Conservation (phyloP, 2,113 vertebrate genomes). For the Pelusios castaneus region DNA sequence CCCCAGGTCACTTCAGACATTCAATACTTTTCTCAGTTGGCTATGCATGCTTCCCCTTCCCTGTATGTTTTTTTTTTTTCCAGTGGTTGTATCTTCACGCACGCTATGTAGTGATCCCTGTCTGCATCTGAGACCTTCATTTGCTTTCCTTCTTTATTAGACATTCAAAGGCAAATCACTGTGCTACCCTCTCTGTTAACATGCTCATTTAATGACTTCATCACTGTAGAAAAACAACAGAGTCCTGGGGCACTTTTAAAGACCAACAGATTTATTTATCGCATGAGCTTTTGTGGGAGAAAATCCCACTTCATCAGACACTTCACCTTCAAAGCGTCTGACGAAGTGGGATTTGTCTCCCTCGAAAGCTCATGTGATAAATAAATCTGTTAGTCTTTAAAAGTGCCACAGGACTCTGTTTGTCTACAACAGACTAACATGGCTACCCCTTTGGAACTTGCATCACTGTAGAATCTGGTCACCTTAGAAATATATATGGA, state of each 20-base stretch:
- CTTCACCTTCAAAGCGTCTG: too few relatives aligned
- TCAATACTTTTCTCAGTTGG: background rate
- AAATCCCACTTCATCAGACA: too few relatives aligned
- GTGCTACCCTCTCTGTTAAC: background rate
- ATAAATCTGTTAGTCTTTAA: too few relatives aligned
- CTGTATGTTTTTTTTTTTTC: constrained; percentile 12
- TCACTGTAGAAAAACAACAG: background rate
- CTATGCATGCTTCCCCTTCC: background rate
- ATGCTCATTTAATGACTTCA: background rate
- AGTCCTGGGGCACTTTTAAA: too few relatives aligned
- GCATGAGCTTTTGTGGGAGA: too few relatives aligned
- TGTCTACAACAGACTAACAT: too few relatives aligned
- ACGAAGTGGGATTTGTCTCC: too few relatives aligned
- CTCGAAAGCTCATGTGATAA: too few relatives aligned
- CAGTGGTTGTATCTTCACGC: background rate
- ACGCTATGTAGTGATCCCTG: background rate
- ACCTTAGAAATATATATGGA: background rate
- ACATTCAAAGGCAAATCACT: background rate
- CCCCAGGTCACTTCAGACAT: background rate
- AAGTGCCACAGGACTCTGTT: too few relatives aligned
- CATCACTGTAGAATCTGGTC: background rate
- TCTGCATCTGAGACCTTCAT: background rate
- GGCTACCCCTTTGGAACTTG: too few relatives aligned
- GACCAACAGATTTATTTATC: too few relatives aligned
- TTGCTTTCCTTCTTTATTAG: background rate